Conservation (phyloP, 2,113 vertebrate genomes). For the Platanista minor region DNA sequence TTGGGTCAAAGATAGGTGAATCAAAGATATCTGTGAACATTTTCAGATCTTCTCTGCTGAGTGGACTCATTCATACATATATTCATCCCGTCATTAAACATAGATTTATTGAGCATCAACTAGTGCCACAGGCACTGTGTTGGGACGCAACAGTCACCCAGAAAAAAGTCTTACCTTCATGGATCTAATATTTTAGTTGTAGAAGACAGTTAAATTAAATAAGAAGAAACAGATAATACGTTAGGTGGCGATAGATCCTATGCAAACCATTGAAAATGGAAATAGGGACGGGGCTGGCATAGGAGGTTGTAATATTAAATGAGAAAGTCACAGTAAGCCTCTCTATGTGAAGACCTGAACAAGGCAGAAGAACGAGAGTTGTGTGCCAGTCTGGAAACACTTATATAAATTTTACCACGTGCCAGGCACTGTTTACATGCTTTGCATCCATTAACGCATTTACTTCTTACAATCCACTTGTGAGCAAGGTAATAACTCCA, state of each 20-base stretch:
- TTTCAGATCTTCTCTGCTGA: neutral
- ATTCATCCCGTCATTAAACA: neutral
- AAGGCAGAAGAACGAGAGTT: neutral
- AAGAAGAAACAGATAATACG: neutral
- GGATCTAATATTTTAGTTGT: neutral
- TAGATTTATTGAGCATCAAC: neutral
- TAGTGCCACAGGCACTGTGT: neutral
- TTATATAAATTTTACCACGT: fast-evolving
- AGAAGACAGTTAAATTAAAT: neutral
- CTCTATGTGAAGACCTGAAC: neutral
- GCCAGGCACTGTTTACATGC: neutral
- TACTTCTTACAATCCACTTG: neutral
- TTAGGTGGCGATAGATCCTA: neutral
- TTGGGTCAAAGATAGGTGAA: neutral
- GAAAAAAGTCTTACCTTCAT: neutral
- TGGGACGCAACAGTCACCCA: neutral
- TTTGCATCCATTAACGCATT: neutral
- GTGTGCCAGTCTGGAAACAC: neutral
- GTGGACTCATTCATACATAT: too few species aligned
- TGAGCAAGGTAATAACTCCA: neutral
- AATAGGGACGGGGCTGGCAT: neutral
- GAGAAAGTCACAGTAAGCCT: neutral
- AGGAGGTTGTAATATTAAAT: neutral
- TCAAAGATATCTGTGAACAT: neutral
- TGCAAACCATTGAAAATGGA: neutral